Evolutionary conservation across 2,113 vertebrate genomes (phyloP).

Genomic region (Pluvianellus socialis): DNA sequence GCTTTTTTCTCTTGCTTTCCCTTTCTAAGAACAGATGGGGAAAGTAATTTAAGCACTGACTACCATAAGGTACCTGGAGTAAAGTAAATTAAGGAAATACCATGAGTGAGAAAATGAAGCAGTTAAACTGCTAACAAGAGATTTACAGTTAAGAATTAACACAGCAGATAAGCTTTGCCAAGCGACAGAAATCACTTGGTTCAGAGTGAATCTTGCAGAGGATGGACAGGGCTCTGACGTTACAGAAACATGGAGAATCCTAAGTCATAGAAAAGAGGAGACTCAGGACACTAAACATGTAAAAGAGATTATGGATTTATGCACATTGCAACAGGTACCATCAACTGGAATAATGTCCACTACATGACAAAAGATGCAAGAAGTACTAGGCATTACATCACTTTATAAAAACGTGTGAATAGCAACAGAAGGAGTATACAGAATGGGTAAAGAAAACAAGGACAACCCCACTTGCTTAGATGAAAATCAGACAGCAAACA

Average conservation of each 20-base stretch:
- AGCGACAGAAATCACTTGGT: neutral
- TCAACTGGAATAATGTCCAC: neutral
- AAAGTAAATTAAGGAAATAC: slow-evolving; percentile 53
- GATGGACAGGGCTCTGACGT: neutral
- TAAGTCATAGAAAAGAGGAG: neutral
- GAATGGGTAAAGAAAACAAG: neutral
- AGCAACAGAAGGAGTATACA: neutral
- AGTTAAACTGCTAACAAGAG: neutral
- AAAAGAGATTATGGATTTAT: neutral
- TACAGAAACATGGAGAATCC: neutral
- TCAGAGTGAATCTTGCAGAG: neutral
- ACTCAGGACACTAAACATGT: neutral
- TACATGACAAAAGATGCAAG: neutral
- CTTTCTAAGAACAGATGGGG: slow-evolving; percentile 49
- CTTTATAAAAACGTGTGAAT: neutral
- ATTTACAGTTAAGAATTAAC: slow-evolving; percentile 51
- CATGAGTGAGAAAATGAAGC: neutral
- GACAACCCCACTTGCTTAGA: neutral
- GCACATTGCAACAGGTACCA: neutral
- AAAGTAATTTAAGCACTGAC: slow-evolving; percentile 32
- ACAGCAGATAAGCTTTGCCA: neutral
- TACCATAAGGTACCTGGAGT: slow-evolving; percentile 46
- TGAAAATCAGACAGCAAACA: neutral
- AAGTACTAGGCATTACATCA: neutral
- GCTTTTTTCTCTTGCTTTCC: slow-evolving; percentile 28